Base-by-base conservation (phyloP, 2,113 vertebrate species). In the Scortum barcoo region DNA sequence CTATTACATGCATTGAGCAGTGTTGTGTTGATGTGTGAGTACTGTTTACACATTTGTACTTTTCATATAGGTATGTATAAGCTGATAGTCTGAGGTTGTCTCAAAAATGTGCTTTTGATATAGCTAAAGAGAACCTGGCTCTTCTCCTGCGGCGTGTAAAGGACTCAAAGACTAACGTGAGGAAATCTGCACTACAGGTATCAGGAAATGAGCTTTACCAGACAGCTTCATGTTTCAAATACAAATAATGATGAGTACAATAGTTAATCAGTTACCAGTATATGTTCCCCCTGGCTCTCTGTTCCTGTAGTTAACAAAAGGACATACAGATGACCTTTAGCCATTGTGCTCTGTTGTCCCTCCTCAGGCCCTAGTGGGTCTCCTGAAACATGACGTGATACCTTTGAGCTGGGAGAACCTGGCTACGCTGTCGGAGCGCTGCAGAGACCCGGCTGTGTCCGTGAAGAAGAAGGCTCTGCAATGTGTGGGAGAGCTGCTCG, bases 161-260 rank as follows among this genome's bases (percentile, higher is more conserved):
- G 19, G 97, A 99, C 62, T 92, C 96, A 50, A 99, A 97, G 87
- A 95, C 88, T 48, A 97, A 93, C 0, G 97, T 99, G 72, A 95
- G 98, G 89, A 99, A 97, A 87, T 96, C 97, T 5, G 97, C 98
- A 0, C 84, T 99, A 36, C 97, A 99, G 98, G 98, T 99, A 89
- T 42, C 26, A 4, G 9, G 33, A 83, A 20, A 24, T 8, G 0
- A 33, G 1, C 13, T 20, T 44, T 17, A 10, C 2, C 28, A 22
- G 5, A 51, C 9, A 5, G n/a, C 24, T 40, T 48, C n/a, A 26
- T 36, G 17, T 65, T n/a, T 7, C 7, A 20, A 46, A 22, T 30
- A n/a, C 1, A 33, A 63, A 51, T 24, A 28, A 0, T 44, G 1
- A 60, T 30, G 0, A 20, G 6, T n/a, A 24, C 22, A 50, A 5